A percentile compares a stretch with the other conserved stretches of the same genome.
Conservation (phyloP, 2,888 invertebrate species). For the Azorinus chamasolen region DNA sequence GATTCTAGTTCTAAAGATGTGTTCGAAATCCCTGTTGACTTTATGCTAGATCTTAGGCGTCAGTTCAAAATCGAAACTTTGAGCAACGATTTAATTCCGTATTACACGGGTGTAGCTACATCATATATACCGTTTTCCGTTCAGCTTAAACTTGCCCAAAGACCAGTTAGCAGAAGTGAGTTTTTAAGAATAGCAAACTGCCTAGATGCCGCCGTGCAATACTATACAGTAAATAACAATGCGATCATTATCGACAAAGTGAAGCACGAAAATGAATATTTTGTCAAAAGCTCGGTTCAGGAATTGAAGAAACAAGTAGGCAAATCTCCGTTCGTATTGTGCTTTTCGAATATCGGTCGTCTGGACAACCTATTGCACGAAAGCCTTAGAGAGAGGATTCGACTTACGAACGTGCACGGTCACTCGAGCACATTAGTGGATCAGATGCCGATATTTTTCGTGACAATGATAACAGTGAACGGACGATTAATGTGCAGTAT, state of each 20-base stretch:
- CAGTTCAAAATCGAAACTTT: slow-evolving; percentile 1
- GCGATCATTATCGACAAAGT: background rate
- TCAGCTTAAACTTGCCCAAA: slow-evolving; percentile 8
- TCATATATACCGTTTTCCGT: slow-evolving; percentile 44
- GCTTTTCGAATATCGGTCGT: slow-evolving; percentile 64
- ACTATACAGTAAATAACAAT: slow-evolving; percentile 10
- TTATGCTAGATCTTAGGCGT: slow-evolving; percentile 53
- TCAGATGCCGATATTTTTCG: slow-evolving; percentile 67
- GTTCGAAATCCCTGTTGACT: slow-evolving; percentile 49
- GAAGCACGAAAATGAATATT: background rate
- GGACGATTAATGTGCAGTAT: slow-evolving; percentile 54
- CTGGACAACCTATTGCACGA: slow-evolving; percentile 56
- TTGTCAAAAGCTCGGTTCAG: background rate
- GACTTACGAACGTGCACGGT: slow-evolving; percentile 53
- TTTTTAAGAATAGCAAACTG: slow-evolving; percentile 54
- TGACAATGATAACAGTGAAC: slow-evolving; percentile 49
- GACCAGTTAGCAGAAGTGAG: slow-evolving; percentile 5
- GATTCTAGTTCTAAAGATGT: background rate
- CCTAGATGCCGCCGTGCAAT: slow-evolving; percentile 25
- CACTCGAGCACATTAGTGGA: slow-evolving; percentile 60
- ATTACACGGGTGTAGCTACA: slow-evolving; percentile 47
- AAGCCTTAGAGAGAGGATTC: slow-evolving; percentile 44
- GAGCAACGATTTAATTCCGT: slow-evolving; percentile 14
- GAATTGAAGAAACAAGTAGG: slow-evolving; percentile 18
- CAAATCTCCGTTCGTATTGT: slow-evolving; percentile 66